phyloP scores from a whole-genome alignment of 2,888 invertebrate genomes.

The Drosophila melanosoma region DNA sequence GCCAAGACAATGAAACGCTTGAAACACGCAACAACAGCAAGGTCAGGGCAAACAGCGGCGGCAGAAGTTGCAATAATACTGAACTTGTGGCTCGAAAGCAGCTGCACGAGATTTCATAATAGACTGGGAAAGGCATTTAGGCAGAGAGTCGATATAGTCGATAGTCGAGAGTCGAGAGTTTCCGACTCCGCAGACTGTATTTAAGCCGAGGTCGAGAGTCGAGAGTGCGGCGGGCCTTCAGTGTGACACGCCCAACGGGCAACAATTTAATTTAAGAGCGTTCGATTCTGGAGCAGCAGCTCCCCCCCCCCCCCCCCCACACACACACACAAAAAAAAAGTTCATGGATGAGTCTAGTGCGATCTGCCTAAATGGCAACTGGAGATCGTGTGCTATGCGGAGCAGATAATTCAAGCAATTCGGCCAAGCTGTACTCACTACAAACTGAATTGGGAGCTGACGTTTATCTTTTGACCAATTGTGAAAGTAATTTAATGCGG shows the following conservation, averaged over 20 bases:
- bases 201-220: not conserved
- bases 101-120: conserved; percentile 68
- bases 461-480: conserved; percentile 77
- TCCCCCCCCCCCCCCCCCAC: conserved; percentile 16
- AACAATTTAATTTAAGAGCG: conserved; percentile 62
- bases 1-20: conserved; percentile 31
- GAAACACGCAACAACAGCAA: conserved; percentile 69
- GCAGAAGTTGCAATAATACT: conserved; percentile 20
- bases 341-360: conserved; percentile 21
- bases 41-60: conserved; percentile 64
- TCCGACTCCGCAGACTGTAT: not conserved
- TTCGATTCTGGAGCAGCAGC: conserved; percentile 55
- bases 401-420: conserved; percentile 55
- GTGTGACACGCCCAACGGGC: conserved; percentile 57
- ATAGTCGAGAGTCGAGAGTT: not conserved
- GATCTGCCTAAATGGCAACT: conserved; percentile 57
- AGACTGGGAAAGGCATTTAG: conserved; percentile 37
- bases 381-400: conserved; percentile 66
- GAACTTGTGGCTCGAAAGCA: conserved; percentile 1
- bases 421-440: conserved; percentile 24
- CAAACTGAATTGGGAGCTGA: conserved; percentile 45
- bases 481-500: conserved; percentile 80
- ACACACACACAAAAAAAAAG: conserved; percentile 3
- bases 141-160: not conserved
- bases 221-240: not conserved